Evolutionary conservation across 2,888 invertebrate genomes (phyloP), one percentile per base, ranked within the genome.

Genomic region (Nomada hirtipes): DNA sequence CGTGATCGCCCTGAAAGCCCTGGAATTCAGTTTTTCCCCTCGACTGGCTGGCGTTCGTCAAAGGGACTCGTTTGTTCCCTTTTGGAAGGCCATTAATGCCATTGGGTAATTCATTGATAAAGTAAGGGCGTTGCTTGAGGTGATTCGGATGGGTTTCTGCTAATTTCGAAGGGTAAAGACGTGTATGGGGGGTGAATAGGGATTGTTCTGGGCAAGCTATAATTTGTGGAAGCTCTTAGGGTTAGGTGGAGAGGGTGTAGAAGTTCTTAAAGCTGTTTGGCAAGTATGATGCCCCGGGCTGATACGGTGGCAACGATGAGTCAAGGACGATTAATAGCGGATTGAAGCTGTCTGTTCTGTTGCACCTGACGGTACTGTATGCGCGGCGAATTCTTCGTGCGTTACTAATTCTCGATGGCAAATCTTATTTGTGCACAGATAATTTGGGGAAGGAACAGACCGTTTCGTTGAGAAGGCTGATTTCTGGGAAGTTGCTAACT

Each of bases 1-100:
- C 55, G 63, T 72, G 57, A 77, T 61, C 75, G 36, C n/a, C 36
- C 70, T 64, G 50, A 65, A 67, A 29, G 50, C 70, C 74, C 69
- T 64, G 71, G 72, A 55, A 71, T 75, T 60, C 55, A 65, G 55
- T 69, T 76, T 76, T 67, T 74, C 53, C 60, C 15, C 50, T 13
- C 18, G n/a, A 4, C 7, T 13, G 36, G 23, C n/a, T 10, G 29
- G 7, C 11, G 1, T n/a, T 44, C 26, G 68, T 15, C 7, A 18
- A 23, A 63, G 23, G 11, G 18, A 47, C 63, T 11, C 47, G n/a
- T 2, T 42, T 2, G 47, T 18, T 20, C 20, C 47, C 29, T 60
- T 36, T 47, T 11, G 10, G 10, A n/a, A 2, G 11, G 15, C 47
- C 20, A 4, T 59, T 47, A 70, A 13, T 26, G 50, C 9, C n/a